Evolutionary conservation across 64 coral and sea anemone species (phyloP).

Genomic region (Pocillopora verrucosa): DNA sequence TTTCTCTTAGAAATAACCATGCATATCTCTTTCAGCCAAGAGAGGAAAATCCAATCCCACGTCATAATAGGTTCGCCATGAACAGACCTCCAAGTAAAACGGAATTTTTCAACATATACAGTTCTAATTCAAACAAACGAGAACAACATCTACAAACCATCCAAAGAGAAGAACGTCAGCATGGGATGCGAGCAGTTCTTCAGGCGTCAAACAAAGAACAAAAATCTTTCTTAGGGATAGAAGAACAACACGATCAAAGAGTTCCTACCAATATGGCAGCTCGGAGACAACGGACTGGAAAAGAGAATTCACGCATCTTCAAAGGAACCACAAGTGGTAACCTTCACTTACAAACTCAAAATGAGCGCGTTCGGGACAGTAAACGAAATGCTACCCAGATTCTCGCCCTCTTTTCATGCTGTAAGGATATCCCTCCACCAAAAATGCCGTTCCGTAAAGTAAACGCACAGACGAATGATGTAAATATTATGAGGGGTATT

Average conservation of each 20-base stretch:
- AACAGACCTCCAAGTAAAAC: neutral
- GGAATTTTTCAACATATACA: slow-evolving; percentile 25
- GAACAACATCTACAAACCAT: neutral
- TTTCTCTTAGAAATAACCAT: neutral
- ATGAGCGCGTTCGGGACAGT: neutral
- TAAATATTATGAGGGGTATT: neutral
- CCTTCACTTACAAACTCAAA: neutral
- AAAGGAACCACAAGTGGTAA: neutral
- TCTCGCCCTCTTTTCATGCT: slow-evolving; percentile 5
- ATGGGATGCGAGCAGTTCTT: neutral
- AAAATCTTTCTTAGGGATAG: too few relatives aligned
- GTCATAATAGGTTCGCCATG: neutral
- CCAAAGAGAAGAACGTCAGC: too few relatives aligned
- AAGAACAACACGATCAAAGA: neutral
- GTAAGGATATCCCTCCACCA: neutral
- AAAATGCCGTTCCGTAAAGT: neutral
- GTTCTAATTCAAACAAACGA: neutral
- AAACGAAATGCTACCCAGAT: slow-evolving; percentile 14
- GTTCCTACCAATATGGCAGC: neutral
- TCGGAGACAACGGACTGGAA: neutral
- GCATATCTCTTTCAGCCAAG: slow-evolving; percentile 1
- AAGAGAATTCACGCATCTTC: neutral
- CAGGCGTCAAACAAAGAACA: neutral
- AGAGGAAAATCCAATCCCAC: neutral
- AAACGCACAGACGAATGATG: neutral